Evolutionary conservation across 2,888 invertebrate genomes (phyloP).

Genomic region (Diabrotica balteata): DNA sequence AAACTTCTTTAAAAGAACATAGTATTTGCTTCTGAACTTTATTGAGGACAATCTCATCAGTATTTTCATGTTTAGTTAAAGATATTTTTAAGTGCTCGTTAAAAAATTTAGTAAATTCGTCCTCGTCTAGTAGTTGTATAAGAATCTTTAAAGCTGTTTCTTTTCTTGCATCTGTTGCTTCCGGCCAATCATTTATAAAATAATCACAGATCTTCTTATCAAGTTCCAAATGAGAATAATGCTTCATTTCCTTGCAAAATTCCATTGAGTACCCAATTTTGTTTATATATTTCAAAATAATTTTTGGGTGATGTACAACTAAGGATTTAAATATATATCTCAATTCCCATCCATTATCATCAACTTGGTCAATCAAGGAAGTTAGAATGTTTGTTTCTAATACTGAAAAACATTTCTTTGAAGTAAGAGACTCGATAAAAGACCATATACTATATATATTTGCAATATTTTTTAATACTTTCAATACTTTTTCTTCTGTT

Average conservation of each 20-base stretch:
- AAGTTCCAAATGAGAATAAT: slow-evolving; percentile 7
- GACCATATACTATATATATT: background rate
- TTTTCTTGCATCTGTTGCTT: background rate
- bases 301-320: background rate
- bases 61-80: background rate
- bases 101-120: slow-evolving; percentile 15
- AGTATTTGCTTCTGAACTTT: slow-evolving; percentile 29
- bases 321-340: too few species aligned
- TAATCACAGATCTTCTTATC: slow-evolving; percentile 4
- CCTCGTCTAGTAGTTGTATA: slow-evolving; percentile 14
- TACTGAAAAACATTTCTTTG: background rate
- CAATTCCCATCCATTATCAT: background rate
- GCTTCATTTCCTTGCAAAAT: background rate
- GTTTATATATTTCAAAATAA: background rate
- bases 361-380: background rate
- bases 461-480: background rate
- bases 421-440: background rate
- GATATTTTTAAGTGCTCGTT: background rate
- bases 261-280: background rate
- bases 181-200: slow-evolving; percentile 2
- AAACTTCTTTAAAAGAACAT: slow-evolving; percentile 29
- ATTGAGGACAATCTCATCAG: slow-evolving; percentile 25
- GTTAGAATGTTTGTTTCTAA: background rate
- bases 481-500: background rate
- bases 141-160: slow-evolving; percentile 6